Conservation (phyloP, 2,888 invertebrate genomes). For the Aphrophora alni region DNA sequence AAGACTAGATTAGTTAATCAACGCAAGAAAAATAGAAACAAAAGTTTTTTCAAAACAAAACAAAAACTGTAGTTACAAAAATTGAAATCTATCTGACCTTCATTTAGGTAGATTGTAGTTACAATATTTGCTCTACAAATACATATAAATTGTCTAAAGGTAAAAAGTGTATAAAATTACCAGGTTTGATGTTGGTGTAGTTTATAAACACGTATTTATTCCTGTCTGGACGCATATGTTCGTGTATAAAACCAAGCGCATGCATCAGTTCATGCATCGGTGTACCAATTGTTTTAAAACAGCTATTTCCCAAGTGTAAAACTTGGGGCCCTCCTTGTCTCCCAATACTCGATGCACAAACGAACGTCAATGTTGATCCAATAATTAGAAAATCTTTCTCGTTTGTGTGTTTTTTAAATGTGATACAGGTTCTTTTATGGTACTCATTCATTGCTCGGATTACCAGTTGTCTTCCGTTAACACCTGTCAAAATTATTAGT, state of each 20-base stretch:
- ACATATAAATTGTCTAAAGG: too few relatives aligned
- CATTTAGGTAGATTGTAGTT: too few relatives aligned
- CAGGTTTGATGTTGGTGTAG: conserved; percentile 26
- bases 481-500: not conserved
- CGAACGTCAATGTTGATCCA: not conserved
- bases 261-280: conserved; percentile 34
- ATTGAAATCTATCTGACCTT: too few relatives aligned
- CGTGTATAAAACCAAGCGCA: conserved; percentile 30
- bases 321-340: conserved; percentile 23
- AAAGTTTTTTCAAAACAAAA: too few relatives aligned
- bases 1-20: too few relatives aligned
- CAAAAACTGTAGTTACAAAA: too few relatives aligned
- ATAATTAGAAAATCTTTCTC: conserved; percentile 25
- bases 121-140: too few relatives aligned
- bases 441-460: conserved; percentile 26
- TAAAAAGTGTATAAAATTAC: too few relatives aligned
- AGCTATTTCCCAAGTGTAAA: conserved; percentile 19
- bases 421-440: conserved; percentile 20
- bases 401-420: conserved; percentile 3
- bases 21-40: too few relatives aligned
- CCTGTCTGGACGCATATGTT: conserved; percentile 33
- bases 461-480: not conserved
- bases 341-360: conserved; percentile 14
- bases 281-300: conserved; percentile 11
- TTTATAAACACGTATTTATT: conserved; percentile 30